Conservation (phyloP, 2,113 vertebrate species). For the Collichthys lucidus region DNA sequence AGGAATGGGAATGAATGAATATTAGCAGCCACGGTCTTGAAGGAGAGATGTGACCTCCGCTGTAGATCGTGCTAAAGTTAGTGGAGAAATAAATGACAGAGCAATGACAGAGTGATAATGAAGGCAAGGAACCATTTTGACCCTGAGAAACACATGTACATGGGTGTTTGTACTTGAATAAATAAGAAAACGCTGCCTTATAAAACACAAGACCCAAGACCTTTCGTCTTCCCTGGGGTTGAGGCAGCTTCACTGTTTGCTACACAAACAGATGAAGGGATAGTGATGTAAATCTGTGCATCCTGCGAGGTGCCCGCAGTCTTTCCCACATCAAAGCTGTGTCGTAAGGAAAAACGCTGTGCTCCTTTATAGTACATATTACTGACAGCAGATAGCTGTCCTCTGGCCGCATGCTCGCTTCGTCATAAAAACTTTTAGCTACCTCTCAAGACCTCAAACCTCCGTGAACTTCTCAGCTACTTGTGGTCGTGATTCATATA, state of each 20-base stretch:
- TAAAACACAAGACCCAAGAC: not conserved
- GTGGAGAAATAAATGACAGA: constrained; percentile 2
- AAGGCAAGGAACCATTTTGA: not conserved
- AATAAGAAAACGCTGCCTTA: not conserved
- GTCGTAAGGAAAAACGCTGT: not conserved
- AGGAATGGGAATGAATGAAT: constrained; percentile 39
- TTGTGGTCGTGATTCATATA: constrained; percentile 5
- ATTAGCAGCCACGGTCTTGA: not conserved
- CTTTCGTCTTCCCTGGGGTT: not conserved
- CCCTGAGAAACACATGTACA: not conserved
- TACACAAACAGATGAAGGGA: too few relatives aligned
- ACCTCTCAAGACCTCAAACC: not conserved
- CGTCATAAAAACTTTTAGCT: not conserved
- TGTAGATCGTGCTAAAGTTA: constrained; percentile 2
- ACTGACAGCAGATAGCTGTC: not conserved
- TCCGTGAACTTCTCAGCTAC: not conserved
- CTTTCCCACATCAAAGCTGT: not conserved
- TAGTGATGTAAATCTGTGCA: not conserved
- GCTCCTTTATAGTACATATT: not conserved
- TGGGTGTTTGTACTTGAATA: not conserved
- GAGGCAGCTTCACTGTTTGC: not conserved
- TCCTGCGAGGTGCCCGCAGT: not conserved
- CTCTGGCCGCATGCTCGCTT: not conserved
- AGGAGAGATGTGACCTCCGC: constrained; percentile 8
- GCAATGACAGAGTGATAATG: not conserved